Evolutionary conservation across 2,797 vertebrate genomes (phyloP), one percentile per base, ranked within the genome.

Genomic region (Schizothorax lantsangensis): DNA sequence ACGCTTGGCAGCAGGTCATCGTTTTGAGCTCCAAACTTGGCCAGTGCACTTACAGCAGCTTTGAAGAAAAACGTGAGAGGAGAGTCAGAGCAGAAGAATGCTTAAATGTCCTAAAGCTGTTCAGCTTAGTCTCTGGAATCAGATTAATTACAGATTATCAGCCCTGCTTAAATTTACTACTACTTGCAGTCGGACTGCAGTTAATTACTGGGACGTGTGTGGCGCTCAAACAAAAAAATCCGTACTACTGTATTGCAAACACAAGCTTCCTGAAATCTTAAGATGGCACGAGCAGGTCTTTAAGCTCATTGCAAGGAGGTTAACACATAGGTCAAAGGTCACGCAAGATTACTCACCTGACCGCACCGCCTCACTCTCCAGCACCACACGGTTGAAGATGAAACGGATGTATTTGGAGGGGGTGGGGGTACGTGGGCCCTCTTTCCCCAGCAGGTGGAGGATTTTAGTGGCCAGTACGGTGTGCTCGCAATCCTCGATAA

Each of bases 331-430:
- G 14, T 12, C 15, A 38, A 26, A 30, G 23, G 36, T 78, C 59
- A 43, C 5, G 10, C 1, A 0, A 26, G 11, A 84, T 30, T 21
- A 38, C 93, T 93, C 88, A 99, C 98, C 98, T 72, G 98, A 98
- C 7, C 98, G 95, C 0, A 99, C 97, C 0, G 98, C 97, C 90
- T 99, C 98, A 1, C 98, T 99, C 93, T 99, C 98, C 92, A 99
- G 95, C 83, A 99, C 98, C 71, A 99, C 98, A 2, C 98, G 94
- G 95, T 99, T 99, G 92, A 99, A 99, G 90, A 99, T 99, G 94
- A 99, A 99, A 92, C 98, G 97, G 89, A 99, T 99, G 92, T 99
- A 99, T 89, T 99, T 99, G 92, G 98, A 99, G 0, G 98, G 98
- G 1, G 95, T 93, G 0, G 97, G 98, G 0, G 98, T 99, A 88